These are phyloP conservation scores for Hylaeus volcanicus DNA, from an alignment of 1,140 invertebrate species.

Conservation along the genomic window DNA sequence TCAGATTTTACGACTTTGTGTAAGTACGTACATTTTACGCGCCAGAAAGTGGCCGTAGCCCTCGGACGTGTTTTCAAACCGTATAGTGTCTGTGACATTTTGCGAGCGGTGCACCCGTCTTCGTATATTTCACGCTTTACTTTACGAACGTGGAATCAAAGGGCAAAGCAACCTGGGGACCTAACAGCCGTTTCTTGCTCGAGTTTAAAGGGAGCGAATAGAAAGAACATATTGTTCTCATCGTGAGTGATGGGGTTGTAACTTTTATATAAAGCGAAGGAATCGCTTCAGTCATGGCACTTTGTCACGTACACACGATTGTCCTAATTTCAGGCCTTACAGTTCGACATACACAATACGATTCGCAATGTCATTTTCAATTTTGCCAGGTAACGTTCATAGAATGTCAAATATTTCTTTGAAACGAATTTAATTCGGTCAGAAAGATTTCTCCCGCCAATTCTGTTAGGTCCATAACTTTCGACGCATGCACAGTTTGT, in stretches of 20 bases:
- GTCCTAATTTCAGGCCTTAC: slow-evolving; percentile 41
- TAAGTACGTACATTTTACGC: slow-evolving; percentile 33
- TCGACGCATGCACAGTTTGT: neutral
- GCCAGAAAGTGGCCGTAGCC: slow-evolving; percentile 16
- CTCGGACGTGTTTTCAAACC: slow-evolving; percentile 18
- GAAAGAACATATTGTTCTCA: slow-evolving; percentile 25
- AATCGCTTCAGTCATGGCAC: slow-evolving; percentile 17
- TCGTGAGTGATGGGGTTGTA: neutral
- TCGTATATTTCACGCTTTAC: slow-evolving; percentile 24
- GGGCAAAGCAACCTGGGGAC: slow-evolving; percentile 18
- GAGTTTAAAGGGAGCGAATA: neutral
- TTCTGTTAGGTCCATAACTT: neutral
- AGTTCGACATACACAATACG: neutral
- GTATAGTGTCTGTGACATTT: slow-evolving; percentile 1
- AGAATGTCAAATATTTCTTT: neutral
- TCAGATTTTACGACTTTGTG: slow-evolving; percentile 22
- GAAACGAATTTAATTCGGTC: neutral
- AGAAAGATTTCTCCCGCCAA: neutral
- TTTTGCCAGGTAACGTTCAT: too few relatives aligned
- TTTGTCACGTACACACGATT: slow-evolving; percentile 37
- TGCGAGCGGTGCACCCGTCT: slow-evolving; percentile 39
- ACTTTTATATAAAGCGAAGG: slow-evolving; percentile 4
- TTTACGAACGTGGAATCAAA: slow-evolving; percentile 42
- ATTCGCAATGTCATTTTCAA: neutral
- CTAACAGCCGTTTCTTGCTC: neutral